These are phyloP conservation scores for Andrena minutula DNA, from an alignment of 2,888 invertebrate species.

Conservation along the genomic window DNA sequence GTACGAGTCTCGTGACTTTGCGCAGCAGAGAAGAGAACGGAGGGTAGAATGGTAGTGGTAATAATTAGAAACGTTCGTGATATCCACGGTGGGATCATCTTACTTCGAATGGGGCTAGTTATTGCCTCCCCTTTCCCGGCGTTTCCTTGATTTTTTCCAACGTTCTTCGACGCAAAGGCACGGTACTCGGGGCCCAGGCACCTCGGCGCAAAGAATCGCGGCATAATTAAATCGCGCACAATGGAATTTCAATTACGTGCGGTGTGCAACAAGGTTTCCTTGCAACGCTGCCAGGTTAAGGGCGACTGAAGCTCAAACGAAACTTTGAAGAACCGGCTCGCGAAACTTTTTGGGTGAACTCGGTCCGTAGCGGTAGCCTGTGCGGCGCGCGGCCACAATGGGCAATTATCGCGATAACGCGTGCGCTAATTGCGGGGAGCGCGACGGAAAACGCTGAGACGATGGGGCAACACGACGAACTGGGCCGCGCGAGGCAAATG, in stretches of 20 bases:
- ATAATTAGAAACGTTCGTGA: slow-evolving; percentile 44
- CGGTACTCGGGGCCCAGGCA: neutral
- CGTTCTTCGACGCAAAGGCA: neutral
- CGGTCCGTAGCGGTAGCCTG: slow-evolving; percentile 10
- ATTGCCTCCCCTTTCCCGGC: slow-evolving; percentile 35
- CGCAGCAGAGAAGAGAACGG: neutral
- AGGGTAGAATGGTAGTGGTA: slow-evolving; percentile 27
- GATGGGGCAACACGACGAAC: neutral
- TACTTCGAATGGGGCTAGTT: slow-evolving; percentile 30
- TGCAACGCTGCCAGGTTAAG: slow-evolving; percentile 13
- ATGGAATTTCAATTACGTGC: slow-evolving; percentile 52
- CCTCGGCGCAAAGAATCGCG: slow-evolving; percentile 15
- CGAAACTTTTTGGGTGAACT: slow-evolving; percentile 3
- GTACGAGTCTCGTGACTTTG: slow-evolving; percentile 44
- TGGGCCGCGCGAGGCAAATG: slow-evolving; percentile 24
- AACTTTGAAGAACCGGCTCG: slow-evolving; percentile 1
- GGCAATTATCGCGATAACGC: slow-evolving; percentile 24
- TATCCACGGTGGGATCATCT: slow-evolving; percentile 32
- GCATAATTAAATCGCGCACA: slow-evolving; percentile 46
- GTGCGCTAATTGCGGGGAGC: slow-evolving; percentile 14
- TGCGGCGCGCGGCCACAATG: neutral
- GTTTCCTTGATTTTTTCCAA: neutral
- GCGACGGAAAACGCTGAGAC: neutral
- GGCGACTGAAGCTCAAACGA: neutral
- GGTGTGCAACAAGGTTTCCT: slow-evolving; percentile 46